Evolutionary conservation across 1,140 invertebrate genomes (phyloP).

Genomic region (Drosophila kurseongensis): DNA sequence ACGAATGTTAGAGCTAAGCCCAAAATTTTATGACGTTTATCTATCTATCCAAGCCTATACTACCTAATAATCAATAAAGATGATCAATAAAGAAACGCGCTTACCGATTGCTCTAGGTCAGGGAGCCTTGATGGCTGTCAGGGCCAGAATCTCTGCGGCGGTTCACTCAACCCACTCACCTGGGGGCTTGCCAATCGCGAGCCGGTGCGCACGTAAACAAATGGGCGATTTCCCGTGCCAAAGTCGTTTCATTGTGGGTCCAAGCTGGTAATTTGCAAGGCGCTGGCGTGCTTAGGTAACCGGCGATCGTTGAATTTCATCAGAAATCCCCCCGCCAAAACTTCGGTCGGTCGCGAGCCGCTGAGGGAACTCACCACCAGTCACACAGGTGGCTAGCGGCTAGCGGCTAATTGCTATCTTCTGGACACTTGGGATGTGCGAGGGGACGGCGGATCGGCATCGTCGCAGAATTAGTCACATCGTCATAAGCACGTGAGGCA

Average conservation of each 20-base stretch:
- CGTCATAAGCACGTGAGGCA: conserved; percentile 24
- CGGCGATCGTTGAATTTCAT: conserved; percentile 34
- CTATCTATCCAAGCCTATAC: conserved; percentile 26
- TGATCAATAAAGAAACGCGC: conserved; percentile 12
- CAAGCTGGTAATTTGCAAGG: conserved; percentile 30
- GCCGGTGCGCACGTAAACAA: conserved; percentile 36
- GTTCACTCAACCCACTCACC: conserved; percentile 36
- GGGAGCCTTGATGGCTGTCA: conserved; percentile 20
- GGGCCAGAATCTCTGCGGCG: conserved; percentile 17
- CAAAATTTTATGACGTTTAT: conserved; percentile 47
- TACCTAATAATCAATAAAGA: conserved; percentile 31
- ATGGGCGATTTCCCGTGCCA: conserved; percentile 40
- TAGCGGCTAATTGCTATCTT: conserved; percentile 15
- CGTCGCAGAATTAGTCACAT: conserved; percentile 32
- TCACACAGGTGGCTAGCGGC: conserved; percentile 8
- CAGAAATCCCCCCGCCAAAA: conserved; percentile 23
- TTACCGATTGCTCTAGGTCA: conserved; percentile 39
- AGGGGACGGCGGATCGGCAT: conserved; percentile 2
- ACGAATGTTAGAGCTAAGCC: conserved; percentile 33
- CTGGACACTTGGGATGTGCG: neutral
- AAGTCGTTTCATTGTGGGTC: conserved; percentile 29
- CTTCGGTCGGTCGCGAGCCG: conserved; percentile 2
- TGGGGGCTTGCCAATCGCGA: conserved; percentile 43
- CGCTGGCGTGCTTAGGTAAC: conserved; percentile 21
- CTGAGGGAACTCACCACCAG: conserved; percentile 3